Percentiles rank a stretch among this genome's conserved stretches.
phyloP scores from a whole-genome alignment of 2,797 vertebrate species.

The Glossophaga mutica region DNA sequence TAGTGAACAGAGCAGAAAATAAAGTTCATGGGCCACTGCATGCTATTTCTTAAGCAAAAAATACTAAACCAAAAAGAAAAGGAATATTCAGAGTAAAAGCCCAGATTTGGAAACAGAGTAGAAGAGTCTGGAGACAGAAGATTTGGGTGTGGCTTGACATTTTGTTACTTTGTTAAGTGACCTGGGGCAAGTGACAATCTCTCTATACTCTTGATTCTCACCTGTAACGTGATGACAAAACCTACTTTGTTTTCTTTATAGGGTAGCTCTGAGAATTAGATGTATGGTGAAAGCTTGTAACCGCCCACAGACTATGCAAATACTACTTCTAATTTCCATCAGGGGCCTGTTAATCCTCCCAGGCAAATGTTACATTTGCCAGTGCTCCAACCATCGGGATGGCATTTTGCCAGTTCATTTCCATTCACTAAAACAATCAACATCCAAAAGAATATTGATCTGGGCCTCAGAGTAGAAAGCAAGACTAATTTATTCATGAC shows the following conservation, averaged over 20 bases:
- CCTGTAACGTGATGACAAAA: not conserved
- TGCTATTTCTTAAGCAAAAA: not conserved
- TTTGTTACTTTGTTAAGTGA: not conserved
- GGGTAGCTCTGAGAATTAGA: not conserved
- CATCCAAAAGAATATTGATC: slow-evolving; percentile 59
- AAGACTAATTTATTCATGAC: slow-evolving; percentile 62
- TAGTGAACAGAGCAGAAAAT: not conserved
- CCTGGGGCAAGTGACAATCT: not conserved
- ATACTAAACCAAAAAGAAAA: not conserved
- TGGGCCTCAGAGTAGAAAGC: slow-evolving; percentile 46
- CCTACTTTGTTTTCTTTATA: not conserved
- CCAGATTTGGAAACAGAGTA: not conserved
- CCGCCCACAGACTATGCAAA: slow-evolving; percentile 31
- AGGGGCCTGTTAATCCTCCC: not conserved
- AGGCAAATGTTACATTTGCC: slow-evolving; percentile 11
- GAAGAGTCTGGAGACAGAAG: not conserved
- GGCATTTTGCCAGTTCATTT: slow-evolving; percentile 57
- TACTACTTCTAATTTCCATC: slow-evolving; percentile 28
- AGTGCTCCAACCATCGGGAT: slow-evolving; percentile 5
- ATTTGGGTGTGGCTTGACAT: not conserved
- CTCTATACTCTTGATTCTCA: not conserved
- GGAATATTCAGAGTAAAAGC: not conserved
- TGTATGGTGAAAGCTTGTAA: not conserved
- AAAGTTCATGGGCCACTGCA: not conserved
- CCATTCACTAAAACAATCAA: slow-evolving; percentile 61